phyloP scores from a whole-genome alignment of 2,797 vertebrate genomes.

The Falco rusticolus region DNA sequence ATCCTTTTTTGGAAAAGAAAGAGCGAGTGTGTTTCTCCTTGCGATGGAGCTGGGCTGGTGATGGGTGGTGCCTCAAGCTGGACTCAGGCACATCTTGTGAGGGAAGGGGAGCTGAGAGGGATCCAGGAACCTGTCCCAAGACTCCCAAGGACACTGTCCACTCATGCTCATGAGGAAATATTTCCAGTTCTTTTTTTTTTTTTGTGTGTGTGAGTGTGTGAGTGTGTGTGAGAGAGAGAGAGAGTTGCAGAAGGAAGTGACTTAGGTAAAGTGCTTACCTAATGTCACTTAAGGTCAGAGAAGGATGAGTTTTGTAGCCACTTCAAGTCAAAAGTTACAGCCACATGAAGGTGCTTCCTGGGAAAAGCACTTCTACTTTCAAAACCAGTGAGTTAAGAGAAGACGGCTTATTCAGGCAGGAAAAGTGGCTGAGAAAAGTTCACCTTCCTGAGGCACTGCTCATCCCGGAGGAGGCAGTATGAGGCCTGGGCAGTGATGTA shows the following conservation, averaged over 20 bases:
- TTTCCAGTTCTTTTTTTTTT: not conserved
- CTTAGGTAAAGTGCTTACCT: not conserved
- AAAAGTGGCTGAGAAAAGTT: slow-evolving; percentile 10
- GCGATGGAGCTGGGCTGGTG: not conserved
- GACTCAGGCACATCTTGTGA: not conserved
- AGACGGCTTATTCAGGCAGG: not conserved
- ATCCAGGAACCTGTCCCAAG: not conserved
- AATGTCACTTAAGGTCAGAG: not conserved
- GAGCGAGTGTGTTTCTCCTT: not conserved
- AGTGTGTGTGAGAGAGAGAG: not conserved
- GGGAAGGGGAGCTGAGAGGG: not conserved
- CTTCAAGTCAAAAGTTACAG: not conserved
- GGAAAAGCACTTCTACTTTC: slow-evolving; percentile 17
- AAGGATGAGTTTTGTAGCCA: not conserved
- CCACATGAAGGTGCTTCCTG: not conserved
- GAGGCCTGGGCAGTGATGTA: not conserved
- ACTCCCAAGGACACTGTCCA: not conserved
- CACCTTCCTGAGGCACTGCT: slow-evolving; percentile 8
- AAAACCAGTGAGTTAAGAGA: slow-evolving; percentile 18
- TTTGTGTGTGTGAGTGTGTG: not conserved
- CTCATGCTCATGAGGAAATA: accelerated
- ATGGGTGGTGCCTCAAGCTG: not conserved
- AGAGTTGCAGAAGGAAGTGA: not conserved
- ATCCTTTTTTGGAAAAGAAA: not conserved
- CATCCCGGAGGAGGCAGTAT: not conserved